phyloP scores from a whole-genome alignment of 2,113 vertebrate species.

The Lethenteron reissneri region DNA sequence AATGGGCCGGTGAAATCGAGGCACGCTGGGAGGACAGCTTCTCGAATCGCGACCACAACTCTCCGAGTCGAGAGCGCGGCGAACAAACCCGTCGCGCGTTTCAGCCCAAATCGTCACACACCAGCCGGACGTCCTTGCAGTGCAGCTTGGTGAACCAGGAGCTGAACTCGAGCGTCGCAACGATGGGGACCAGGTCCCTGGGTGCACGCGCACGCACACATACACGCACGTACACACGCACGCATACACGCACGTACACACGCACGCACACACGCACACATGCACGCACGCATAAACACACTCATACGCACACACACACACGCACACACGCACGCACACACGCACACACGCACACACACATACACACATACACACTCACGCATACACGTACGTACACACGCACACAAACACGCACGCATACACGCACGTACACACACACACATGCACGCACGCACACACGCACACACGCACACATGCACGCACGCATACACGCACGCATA shows the following conservation, averaged over 20 bases:
- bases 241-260: not conserved
- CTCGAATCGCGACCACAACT: too few species aligned
- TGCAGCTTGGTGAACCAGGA: constrained; percentile 53
- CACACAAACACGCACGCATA: fast-evolving
- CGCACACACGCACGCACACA: too few species aligned
- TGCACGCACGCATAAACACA: not conserved
- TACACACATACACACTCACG: too few species aligned
- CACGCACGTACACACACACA: not conserved
- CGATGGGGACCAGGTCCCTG: too few species aligned
- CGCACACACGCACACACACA: not conserved
- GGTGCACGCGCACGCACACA: not conserved
- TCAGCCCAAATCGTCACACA: constrained; percentile 18
- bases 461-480: not conserved
- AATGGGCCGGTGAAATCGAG: too few species aligned
- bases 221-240: not conserved
- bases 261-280: too few species aligned
- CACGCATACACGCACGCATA: too few species aligned
- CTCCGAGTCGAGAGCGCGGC: too few species aligned
- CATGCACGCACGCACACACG: not conserved
- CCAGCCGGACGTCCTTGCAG: constrained; percentile 62
- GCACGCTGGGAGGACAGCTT: too few species aligned
- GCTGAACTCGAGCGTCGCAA: too few species aligned
- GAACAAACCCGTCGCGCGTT: too few species aligned
- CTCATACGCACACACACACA: not conserved
- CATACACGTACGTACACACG: too few species aligned